Conservation (phyloP, 64 coral and sea anemone species). For the Orbicella faveolata region DNA sequence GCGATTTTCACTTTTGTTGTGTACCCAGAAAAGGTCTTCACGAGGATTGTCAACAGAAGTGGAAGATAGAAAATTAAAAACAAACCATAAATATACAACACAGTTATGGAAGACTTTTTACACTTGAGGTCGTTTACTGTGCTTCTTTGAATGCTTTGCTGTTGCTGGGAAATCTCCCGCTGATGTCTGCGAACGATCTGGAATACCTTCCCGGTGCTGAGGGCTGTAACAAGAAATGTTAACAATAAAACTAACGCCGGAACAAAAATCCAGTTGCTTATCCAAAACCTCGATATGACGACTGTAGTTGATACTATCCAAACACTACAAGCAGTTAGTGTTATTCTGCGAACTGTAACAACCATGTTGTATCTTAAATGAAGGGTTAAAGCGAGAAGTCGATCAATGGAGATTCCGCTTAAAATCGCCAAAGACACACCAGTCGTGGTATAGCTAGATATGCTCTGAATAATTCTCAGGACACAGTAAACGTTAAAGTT, state of each 20-base stretch:
- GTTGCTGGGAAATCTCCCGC: background rate
- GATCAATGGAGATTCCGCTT: background rate
- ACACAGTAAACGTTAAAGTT: constrained; percentile 21
- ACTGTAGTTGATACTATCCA: background rate
- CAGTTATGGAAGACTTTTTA: background rate
- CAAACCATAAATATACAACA: background rate
- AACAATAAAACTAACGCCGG: background rate
- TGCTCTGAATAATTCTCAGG: background rate
- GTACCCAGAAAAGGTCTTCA: background rate
- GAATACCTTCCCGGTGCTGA: background rate
- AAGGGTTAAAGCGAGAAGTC: background rate
- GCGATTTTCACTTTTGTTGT: background rate
- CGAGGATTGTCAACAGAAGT: background rate
- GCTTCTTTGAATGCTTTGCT: background rate
- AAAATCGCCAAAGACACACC: background rate
- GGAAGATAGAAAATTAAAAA: background rate
- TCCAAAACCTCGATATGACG: background rate
- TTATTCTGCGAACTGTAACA: background rate
- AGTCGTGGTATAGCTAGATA: background rate
- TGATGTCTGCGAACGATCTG: background rate
- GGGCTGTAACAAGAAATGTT: background rate
- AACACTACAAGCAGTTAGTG: background rate
- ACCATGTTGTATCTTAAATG: background rate
- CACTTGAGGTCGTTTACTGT: background rate
- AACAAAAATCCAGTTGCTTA: background rate